Base-by-base conservation (phyloP, 2,113 vertebrate species). In the Trematocara zebra region DNA sequence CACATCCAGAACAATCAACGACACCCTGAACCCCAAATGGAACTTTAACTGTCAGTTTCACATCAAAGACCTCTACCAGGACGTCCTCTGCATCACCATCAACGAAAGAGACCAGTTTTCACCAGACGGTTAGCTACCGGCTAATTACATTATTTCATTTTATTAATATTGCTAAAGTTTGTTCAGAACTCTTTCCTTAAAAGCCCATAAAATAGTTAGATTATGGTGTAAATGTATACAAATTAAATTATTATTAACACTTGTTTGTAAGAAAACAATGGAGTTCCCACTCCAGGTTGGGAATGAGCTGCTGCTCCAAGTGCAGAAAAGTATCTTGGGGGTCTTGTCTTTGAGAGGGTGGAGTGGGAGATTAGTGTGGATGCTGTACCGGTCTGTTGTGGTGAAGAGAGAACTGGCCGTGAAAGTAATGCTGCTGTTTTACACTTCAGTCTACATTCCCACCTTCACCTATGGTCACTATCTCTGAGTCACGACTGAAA, bases 1-100 rank as follows among this genome's bases (percentile, higher is more conserved):
- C 91, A 98, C 97, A 0, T 99, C 98, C 3, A 96, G 99, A 53
- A 97, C 97, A 1, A 91, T 99, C 64, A 97, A 96, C 26, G 99
- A 99, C 91, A 98, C 98, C 0, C 87, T 98, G 56, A 98, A 97
- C 91, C 98, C 99, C 69, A 99, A 98, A 90, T 99, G 99, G 99
- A 99, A 97, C 86, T 99, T 99, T 89, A 99, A 98, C 93, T 99
- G 99, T 94, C 98, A 99, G 95, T 99, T 99, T 94, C 97, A 99
- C 92, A 97, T 99, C 87, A 97, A 96, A 93, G 98, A 99, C 52
- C 92, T 99, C 2, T 97, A 99, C 90, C 98, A 99, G 91, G 98
- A 99, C 35, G 98, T 99, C 78, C 96, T 99, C 17, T 98, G 97
- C 83, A 98, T 99, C 94, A 98, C 98, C 79, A 95, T 99, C 95